Base-by-base conservation (phyloP, 2,113 vertebrate genomes). In the Triplophysa dalaica region DNA sequence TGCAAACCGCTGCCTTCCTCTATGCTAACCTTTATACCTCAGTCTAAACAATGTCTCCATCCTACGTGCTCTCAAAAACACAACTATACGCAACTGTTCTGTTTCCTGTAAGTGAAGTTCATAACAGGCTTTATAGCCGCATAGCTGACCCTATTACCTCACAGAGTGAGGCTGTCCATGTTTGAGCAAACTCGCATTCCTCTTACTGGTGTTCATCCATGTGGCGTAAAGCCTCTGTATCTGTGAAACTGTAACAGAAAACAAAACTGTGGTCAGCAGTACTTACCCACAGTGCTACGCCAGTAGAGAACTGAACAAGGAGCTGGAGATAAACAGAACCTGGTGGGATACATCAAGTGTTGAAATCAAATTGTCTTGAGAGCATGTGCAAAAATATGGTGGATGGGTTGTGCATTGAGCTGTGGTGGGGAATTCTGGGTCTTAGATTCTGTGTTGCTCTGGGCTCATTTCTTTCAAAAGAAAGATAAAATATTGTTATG, bases 121-220 rank as follows among this genome's bases (percentile, higher is more conserved):
- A 17, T 21, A 3, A 52, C 13, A 38, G 80, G 43, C 29, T 56
- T 74, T 67, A 68, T 22, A 22, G 52, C 41, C 75, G 16, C 33
- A 75, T 52, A 74, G 66, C 63, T 74, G 26, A 73, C 68, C 43
- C 52, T 81, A 70, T 67, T 29, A 19, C 29, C 8, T 58, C 54
- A n/a, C 9, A 58, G 38, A 77, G 29, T 63, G 16, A 1, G 26
- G 0, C 69, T 70, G 70, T 75, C 60, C 70, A 67, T 66, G 58
- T 68, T 63, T 52, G 54, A 10, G 66, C 41, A 45, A 45, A 58
- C 33, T 38, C 26, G 2, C 26, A 29, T 73, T 74, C 80, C 60
- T 78, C 52, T 79, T 77, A 70, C 70, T 79, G 64, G 75, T 38
- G 60, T 70, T 45, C 45, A 58, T 80, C 50, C 45, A 14, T 79